Conservation (phyloP, 2,888 invertebrate genomes). For the Arctia plantaginis region DNA sequence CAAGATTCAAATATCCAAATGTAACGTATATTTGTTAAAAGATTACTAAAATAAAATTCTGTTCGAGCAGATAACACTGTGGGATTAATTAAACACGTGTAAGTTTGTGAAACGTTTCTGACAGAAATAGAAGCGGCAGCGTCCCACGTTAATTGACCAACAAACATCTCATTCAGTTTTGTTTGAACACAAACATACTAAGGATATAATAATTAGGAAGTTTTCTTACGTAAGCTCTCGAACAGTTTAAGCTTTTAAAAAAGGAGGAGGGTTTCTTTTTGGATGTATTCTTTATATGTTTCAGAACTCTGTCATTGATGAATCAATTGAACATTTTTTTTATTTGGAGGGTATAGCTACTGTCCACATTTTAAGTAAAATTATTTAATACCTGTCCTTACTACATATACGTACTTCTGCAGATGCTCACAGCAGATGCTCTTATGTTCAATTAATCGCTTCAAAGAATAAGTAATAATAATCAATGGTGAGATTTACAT, state of each 20-base stretch:
- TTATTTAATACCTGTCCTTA: no score
- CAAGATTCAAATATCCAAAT: neutral
- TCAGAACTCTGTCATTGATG: no score
- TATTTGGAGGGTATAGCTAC: no score
- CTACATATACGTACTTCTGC: no score
- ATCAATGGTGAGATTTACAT: no score
- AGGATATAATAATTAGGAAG: constrained; percentile 51
- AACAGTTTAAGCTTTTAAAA: neutral
- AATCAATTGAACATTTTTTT: no score
- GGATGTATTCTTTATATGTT: no score
- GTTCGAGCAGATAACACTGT: constrained; percentile 22
- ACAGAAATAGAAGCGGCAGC: constrained; percentile 27
- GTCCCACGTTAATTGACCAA: constrained; percentile 53
- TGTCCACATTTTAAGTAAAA: no score
- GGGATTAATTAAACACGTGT: constrained; percentile 35
- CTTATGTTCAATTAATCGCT: no score
- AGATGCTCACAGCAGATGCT: no score
- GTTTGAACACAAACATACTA: constrained; percentile 29
- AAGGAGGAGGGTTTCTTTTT: no score
- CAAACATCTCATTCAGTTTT: constrained; percentile 46
- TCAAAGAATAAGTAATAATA: no score
- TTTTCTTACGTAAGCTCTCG: constrained; percentile 37
- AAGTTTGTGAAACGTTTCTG: constrained; percentile 12
- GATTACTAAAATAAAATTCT: constrained; percentile 33
- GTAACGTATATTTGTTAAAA: constrained; percentile 7